These are phyloP conservation scores for Ypsolopha scabrella DNA, from an alignment of 2,888 invertebrate species.

Conservation along the genomic window DNA sequence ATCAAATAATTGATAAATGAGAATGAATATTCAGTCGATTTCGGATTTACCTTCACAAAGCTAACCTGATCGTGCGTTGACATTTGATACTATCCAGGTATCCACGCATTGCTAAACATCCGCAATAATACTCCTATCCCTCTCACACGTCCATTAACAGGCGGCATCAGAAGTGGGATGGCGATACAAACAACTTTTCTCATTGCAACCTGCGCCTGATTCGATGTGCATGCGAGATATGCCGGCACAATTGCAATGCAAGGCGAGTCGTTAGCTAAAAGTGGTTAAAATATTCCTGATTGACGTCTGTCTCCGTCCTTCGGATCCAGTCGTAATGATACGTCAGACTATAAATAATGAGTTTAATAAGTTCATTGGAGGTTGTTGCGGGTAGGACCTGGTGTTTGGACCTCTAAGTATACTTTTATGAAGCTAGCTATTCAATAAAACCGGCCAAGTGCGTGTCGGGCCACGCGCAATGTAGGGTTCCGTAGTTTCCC, in stretches of 20 bases:
- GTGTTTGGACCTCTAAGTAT: too few species aligned
- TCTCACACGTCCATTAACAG: neutral
- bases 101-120: neutral
- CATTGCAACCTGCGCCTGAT: neutral
- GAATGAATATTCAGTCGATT: too few species aligned
- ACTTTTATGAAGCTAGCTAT: too few species aligned
- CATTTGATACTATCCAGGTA: neutral
- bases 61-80: neutral
- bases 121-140: neutral
- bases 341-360: neutral
- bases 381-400: too few species aligned
- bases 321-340: neutral
- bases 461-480: too few species aligned
- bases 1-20: too few species aligned
- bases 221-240: neutral
- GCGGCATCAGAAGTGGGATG: neutral
- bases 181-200: neutral
- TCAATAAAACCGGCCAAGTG: too few species aligned
- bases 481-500: too few species aligned
- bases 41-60: too few species aligned
- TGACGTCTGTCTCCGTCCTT: conserved; percentile 1
- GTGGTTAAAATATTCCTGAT: conserved; percentile 3
- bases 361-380: neutral
- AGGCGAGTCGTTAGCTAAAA: neutral
- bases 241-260: neutral